Percentiles rank a stretch among this genome's conserved stretches.
Evolutionary conservation across 2,888 invertebrate species (phyloP).

Genomic region (Sphaerophoria rueppellii): DNA sequence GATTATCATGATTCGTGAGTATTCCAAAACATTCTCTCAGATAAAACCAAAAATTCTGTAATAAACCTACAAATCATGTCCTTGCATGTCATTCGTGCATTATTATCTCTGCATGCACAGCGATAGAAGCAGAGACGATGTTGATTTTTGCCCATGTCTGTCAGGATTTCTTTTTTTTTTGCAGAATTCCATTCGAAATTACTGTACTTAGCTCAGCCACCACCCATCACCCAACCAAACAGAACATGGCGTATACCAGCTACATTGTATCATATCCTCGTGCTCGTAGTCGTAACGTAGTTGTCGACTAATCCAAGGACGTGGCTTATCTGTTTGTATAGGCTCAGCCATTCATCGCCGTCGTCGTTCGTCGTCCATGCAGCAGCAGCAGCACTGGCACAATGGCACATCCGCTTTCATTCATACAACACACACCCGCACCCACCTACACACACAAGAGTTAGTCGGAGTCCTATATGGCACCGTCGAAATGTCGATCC

Average conservation of each 20-base stretch:
- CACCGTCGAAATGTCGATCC: conserved; percentile 52
- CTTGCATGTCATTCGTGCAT: conserved; percentile 69
- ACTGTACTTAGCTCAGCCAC: conserved; percentile 57
- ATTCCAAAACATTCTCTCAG: not conserved
- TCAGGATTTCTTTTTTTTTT: conserved; percentile 7
- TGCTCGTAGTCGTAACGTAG: conserved; percentile 33
- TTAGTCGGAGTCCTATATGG: conserved; percentile 6
- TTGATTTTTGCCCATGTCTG: conserved; percentile 19
- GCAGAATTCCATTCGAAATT: conserved; percentile 37
- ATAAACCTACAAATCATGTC: conserved; percentile 62
- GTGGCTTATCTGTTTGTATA: conserved; percentile 73
- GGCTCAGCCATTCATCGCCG: conserved; percentile 63
- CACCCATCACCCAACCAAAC: conserved; percentile 9
- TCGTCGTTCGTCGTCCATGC: conserved; percentile 13
- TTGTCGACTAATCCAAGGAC: conserved; percentile 71
- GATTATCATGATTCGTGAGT: not conserved
- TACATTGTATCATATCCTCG: conserved; percentile 65
- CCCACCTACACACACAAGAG: not conserved
- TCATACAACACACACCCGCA: conserved; percentile 9
- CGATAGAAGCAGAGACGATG: conserved; percentile 37
- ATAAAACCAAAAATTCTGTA: conserved; percentile 20
- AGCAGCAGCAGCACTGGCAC: conserved; percentile 31
- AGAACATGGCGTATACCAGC: conserved; percentile 5
- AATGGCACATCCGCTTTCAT: conserved; percentile 53
- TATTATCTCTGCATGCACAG: conserved; percentile 71